Base-by-base conservation (phyloP, 2,797 vertebrate genomes). In the Diplodus puntazzo region DNA sequence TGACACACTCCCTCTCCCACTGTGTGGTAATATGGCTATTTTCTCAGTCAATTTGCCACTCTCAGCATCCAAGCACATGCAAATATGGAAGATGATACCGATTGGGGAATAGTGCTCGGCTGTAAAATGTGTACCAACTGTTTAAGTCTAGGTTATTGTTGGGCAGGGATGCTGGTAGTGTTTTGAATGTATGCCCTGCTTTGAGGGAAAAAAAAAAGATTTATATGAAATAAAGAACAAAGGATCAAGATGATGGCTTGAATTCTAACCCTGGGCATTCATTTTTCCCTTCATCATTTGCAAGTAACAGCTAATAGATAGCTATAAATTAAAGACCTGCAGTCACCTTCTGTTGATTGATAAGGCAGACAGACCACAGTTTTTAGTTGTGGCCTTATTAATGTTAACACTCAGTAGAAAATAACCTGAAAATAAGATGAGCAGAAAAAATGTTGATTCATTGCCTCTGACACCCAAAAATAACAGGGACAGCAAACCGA, bases 11-110 rank as follows among this genome's bases (percentile, higher is more conserved):
- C 85, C 92, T 91, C 94, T 92, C 95, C 94, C 85, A 93, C 95
- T 95, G 95, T 88, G 94, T 90, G 84, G 87, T 95, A 95, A 95
- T 95, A 95, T 94, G 93, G 88, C 93, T 94, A 95, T 95, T 95
- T 95, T 92, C 93, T 95, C 94, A 95, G 90, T 94, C 95, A 95
- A 95, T 96, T 95, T 95, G 92, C 93, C 83, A 66, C 93, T 94
- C 93, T 88, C 94, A 94, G 94, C 93, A 94, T 94, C 93, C 87
- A 50, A 91, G 91, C 90, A 89, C 91, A 95, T 94, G 94, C 93
- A 94, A 92, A 95, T 94, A 93, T 91, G 85, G 86, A 80, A 89
- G 86, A 90, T 87, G 92, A 93, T 88, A 85, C 80, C 83, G 74
- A 89, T 81, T 79, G 87, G 88, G 88, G 77, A 87, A 89, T 69